Base-by-base conservation (phyloP, 1,140 invertebrate genomes). In the Trichoplusia ni region DNA sequence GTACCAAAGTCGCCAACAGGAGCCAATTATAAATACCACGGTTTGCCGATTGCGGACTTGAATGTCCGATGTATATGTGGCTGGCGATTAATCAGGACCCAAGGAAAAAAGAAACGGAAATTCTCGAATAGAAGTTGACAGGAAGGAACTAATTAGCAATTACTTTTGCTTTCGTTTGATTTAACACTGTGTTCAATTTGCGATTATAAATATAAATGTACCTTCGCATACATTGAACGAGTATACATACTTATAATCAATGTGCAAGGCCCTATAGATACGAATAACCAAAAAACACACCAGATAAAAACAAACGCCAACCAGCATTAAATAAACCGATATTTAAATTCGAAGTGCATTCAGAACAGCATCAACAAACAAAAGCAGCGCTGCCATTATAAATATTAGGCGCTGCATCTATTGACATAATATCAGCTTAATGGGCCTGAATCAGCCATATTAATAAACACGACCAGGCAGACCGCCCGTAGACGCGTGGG, bases 381-480 rank as follows among this genome's bases (percentile, higher is more conserved):
- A n/a, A n/a, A n/a, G n/a, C n/a, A n/a, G n/a, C n/a, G n/a, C n/a
- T n/a, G n/a, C n/a, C n/a, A n/a, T 9, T 38, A 54, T 31, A 14
- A 73, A 73, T 75, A 70, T 47, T 9, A 38, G 14, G 35, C 49
- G 29, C 7, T n/a, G 46, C 46, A 49, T 51, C 47, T 35, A 35
- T 51, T 51, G 47, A 51, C 47, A 71, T 77, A 73, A 77, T 77
- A 73, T 81, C 69, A 62, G 71, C 74, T 73, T 67, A 75, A 75
- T 73, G 59, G 71, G 74, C 62, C 69, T 60, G 67, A 80, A 75
- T 69, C 42, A 68, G 25, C 35, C 53, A 40, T 77, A 77, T 58
- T 42, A 58, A 27, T 31, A 56, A 40, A 37, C 9, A 58, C 7
- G 27, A 16, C 49, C 29, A 53, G 59, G 64, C 63, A 73, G 68